phyloP scores from a whole-genome alignment of 2,888 invertebrate species.

The Metalampra italica region DNA sequence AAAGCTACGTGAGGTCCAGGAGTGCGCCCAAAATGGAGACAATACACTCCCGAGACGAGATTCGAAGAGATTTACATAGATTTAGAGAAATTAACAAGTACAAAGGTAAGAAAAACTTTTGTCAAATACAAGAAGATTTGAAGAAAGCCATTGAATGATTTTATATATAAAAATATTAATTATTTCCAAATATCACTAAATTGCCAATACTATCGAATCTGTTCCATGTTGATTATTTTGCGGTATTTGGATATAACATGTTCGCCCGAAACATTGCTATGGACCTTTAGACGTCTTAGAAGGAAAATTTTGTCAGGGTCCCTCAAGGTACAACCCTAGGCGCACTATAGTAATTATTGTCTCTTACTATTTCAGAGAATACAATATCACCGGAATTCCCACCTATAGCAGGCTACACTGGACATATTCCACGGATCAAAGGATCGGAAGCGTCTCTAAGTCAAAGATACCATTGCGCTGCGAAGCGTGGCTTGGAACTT shows the following conservation, averaged over 20 bases:
- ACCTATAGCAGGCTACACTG: constrained; percentile 86
- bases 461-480: constrained; percentile 82
- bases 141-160: no score
- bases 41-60: constrained; percentile 75
- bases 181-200: no score
- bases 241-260: no score
- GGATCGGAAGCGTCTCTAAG: constrained; percentile 83
- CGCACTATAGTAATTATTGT: constrained; percentile 4
- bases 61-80: constrained; percentile 66
- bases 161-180: no score
- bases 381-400: constrained; percentile 82
- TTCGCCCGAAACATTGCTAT: no score
- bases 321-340: constrained; percentile 16
- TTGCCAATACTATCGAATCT: no score
- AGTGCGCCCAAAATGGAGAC: constrained; percentile 79
- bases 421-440: constrained; percentile 83
- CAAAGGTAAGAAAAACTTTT: constrained; percentile 66
- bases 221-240: no score
- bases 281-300: no score
- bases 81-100: constrained; percentile 75
- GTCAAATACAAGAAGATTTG: background rate
- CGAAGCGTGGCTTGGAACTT: constrained; percentile 80
- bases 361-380: constrained; percentile 65
- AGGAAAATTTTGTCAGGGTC: background rate
- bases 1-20: constrained; percentile 64